Percentiles rank a stretch among this genome's conserved stretches.
Conservation (phyloP, 2,113 vertebrate genomes). For the Phaethornis superciliosus region DNA sequence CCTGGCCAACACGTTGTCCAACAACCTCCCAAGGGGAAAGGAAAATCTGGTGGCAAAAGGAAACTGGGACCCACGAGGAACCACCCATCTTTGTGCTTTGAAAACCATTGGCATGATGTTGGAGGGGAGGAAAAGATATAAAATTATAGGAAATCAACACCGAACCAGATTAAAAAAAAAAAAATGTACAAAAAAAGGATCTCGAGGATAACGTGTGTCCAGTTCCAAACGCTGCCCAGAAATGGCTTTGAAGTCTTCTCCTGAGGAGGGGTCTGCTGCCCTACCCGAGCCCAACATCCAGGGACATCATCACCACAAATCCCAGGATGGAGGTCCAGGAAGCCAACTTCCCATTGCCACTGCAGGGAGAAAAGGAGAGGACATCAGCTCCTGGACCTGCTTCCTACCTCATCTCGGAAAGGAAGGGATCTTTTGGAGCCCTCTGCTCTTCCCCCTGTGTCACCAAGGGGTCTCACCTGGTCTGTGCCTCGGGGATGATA, state of each 20-base stretch:
- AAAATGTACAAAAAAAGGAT: not conserved
- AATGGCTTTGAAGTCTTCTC: not conserved
- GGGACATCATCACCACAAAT: constrained; percentile 98
- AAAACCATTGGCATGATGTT: not conserved
- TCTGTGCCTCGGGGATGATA: constrained; percentile 95
- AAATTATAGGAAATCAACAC: constrained; percentile 55
- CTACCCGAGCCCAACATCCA: constrained; percentile 94
- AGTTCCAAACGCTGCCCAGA: not conserved
- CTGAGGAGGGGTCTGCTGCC: accelerated
- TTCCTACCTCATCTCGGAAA: too few relatives aligned
- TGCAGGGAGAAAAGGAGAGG: constrained; percentile 51
- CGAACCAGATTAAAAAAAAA: not conserved
- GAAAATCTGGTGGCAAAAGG: not conserved
- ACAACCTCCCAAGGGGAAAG: not conserved
- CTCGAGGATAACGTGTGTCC: not conserved
- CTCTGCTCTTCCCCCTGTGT: accelerated
- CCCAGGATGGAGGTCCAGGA: constrained; percentile 94
- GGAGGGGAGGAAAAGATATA: not conserved
- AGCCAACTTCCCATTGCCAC: constrained; percentile 92
- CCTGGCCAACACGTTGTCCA: not conserved
- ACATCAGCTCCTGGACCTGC: not conserved
- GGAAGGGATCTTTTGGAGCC: too few relatives aligned
- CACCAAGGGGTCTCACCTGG: constrained; percentile 76
- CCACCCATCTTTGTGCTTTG: constrained; percentile 32
- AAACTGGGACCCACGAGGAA: not conserved